Evolutionary conservation across 2,888 invertebrate species (phyloP), one percentile per base, ranked within the genome.

Genomic region (Drosophila affinis): DNA sequence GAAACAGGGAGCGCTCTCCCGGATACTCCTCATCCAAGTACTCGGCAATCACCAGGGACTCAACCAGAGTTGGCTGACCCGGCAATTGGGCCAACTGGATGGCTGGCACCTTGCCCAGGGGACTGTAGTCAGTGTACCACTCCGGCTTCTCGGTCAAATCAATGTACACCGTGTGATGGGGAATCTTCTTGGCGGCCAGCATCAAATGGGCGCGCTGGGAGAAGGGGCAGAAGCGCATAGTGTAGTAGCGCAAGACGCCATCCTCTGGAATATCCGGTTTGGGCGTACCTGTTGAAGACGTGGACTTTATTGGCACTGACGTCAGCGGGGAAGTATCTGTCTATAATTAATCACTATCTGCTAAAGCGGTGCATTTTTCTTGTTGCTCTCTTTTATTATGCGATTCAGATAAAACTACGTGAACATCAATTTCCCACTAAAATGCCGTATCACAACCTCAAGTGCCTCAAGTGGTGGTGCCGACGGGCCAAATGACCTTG

Each of bases 221-320:
- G 81, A 94, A 97, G 0, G 97, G 97, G 87, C 97, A 97, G 92
- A 96, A 97, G 80, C 96, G 94, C 95, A 97, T 97, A 18, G 95
- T 95, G 89, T 96, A 97, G 6, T 97, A 90, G 6, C 96, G 95
- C 68, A 96, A 90, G 90, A 95, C 95, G 9, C 95, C 96, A 81
- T 92, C 92, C 51, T 92, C 89, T 3, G 93, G 93, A 12, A 94
- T 92, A 17, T 94, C 92, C 0, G 96, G 96, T 48, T 94, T 92
- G 45, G 91, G 92, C 61, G 96, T 95, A 81, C 96, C 96, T 96
- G 72, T 74, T 60, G 21, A 57, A 60, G 63, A 78, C 45, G 62
- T 56, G 44, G 46, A 70, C 34, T 54, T 12, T 52, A 32, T 34
- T 52, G 44, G 44, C 51, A 63, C 62, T 67, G 61, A 64, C 57